phyloP scores from a whole-genome alignment of 2,888 invertebrate species.

The Ophion costatus region DNA sequence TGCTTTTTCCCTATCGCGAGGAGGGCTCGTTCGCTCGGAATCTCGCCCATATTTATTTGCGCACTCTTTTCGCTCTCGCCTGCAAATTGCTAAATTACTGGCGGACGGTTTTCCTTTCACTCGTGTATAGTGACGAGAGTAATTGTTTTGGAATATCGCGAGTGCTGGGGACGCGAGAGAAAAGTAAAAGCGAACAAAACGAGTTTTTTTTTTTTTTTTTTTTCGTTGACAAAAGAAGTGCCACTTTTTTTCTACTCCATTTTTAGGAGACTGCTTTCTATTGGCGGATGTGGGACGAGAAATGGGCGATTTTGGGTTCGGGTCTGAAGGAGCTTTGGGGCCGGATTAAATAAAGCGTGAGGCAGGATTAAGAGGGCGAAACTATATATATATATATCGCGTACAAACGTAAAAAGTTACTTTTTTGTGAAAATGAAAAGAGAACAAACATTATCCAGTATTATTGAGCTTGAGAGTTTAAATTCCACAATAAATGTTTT shows the following conservation, averaged over 20 bases:
- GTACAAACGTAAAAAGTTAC: too few species aligned
- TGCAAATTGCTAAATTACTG: not conserved
- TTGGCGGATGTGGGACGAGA: not conserved
- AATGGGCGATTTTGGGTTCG: not conserved
- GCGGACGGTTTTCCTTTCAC: not conserved
- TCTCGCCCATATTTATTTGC: conserved; percentile 1
- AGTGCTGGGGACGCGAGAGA: too few species aligned
- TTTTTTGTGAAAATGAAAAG: too few species aligned
- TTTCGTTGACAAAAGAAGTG: not conserved
- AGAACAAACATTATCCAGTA: too few species aligned
- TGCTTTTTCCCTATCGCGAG: not conserved
- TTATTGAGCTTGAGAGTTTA: too few species aligned
- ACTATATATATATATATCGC: too few species aligned
- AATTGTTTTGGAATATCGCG: not conserved
- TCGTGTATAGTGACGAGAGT: not conserved
- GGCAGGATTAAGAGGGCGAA: not conserved
- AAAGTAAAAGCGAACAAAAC: too few species aligned
- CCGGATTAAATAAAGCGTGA: not conserved
- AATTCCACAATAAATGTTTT: too few species aligned
- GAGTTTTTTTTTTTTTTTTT: not conserved
- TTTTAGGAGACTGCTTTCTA: not conserved
- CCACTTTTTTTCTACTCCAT: not conserved
- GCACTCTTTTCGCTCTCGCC: not conserved
- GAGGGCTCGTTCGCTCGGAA: not conserved
- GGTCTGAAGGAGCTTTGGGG: not conserved